These are phyloP conservation scores for Mythimna impura DNA, from an alignment of 2,888 invertebrate genomes.

Conservation along the genomic window DNA sequence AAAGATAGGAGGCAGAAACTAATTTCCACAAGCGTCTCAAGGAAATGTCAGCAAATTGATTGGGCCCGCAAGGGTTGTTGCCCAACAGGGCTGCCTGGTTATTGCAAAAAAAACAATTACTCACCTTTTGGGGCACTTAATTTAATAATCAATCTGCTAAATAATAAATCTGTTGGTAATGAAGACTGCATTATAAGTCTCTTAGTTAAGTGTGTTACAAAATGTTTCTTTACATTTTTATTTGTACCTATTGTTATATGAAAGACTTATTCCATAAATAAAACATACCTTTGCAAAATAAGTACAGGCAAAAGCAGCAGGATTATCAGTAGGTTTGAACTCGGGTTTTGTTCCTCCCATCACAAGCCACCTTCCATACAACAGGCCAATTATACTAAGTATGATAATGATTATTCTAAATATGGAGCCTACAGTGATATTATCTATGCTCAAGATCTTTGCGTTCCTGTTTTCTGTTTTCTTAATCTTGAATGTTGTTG, in stretches of 20 bases:
- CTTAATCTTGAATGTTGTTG: slow-evolving; percentile 69
- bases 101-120: too few species aligned
- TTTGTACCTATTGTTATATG: not conserved
- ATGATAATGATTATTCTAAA: slow-evolving; percentile 88
- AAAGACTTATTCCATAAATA: not conserved
- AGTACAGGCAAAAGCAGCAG: slow-evolving; percentile 94
- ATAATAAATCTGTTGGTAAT: too few species aligned
- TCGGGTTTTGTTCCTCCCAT: slow-evolving; percentile 95
- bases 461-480: slow-evolving; percentile 41
- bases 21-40: too few species aligned
- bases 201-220: too few species aligned
- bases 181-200: too few species aligned
- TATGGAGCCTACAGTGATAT: slow-evolving; percentile 65
- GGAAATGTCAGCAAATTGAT: too few species aligned
- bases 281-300: slow-evolving; percentile 91
- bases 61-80: too few species aligned
- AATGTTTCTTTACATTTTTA: not conserved
- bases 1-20: too few species aligned
- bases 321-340: slow-evolving; percentile 97
- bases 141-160: too few species aligned
- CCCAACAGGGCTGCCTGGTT: too few species aligned
- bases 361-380: slow-evolving; percentile 93
- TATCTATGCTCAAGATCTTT: slow-evolving; percentile 21
- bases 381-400: slow-evolving; percentile 85
- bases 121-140: too few species aligned